Base-by-base conservation (phyloP, 2,888 invertebrate species). In the Mycalesis mineus region DNA sequence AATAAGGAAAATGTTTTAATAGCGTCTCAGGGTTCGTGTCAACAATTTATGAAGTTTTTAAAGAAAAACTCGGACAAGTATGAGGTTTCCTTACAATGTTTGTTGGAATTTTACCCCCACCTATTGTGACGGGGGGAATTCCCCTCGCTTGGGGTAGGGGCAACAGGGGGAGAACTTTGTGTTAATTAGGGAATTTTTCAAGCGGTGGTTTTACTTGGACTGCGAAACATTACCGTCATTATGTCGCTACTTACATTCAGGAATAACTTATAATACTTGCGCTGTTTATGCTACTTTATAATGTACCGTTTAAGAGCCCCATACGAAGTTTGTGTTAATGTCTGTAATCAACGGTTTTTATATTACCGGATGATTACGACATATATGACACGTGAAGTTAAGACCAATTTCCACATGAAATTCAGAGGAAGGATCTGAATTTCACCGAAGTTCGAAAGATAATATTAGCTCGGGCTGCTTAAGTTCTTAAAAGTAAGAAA, bases 61-160 rank as follows among this genome's bases (percentile, higher is more conserved):
- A 49, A 37, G 37, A 49, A 39, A 49, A 49, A 49, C 49, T 49
- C 37, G 9, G 28, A n/a, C 13, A 47, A 47, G 49, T 37, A 8
- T 49, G 37, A 49, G 49, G 49, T 49, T 39, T 49, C 49, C 37
- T 37, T 48, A 36, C 13, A 47, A 15, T 47, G 11, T 49, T 49
- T 49, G 49, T 39, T 49, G 28, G 36, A 36, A 36, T 37, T 17
- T 37, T 39, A 39, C 49, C 22, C 36, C 36, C 14, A 28, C 7
- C 17, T 28, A 13, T 28, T 39, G 22, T 49, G 37, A 39, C 22
- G 37, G 13, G 49, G 28, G 28, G 28, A 9, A 1, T n/a, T 0
- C 37, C 39, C 14, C 36, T 17, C 9, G 11, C 47, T 44, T 28
- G 28, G 44, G 4, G 36, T 11, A 11, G 4, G 44, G 44, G 17